Evolutionary conservation across 2,113 vertebrate genomes (phyloP), one percentile per base, ranked within the genome.

Genomic region (Alethe castanea): DNA sequence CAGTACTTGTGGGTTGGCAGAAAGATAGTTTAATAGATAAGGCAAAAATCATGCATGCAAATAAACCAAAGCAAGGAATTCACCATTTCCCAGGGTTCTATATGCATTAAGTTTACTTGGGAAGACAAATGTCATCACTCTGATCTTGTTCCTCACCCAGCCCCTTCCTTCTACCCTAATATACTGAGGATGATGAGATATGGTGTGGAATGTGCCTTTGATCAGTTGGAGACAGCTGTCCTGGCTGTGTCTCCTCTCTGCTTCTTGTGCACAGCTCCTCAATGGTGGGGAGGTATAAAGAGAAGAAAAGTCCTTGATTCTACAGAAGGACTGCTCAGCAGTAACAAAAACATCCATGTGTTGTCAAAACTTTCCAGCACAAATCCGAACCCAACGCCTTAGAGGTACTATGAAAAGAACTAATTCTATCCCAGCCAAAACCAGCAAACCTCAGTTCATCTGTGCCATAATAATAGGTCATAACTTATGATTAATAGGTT

Each of bases 41-140:
- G 53, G 20, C 29, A 76, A 61, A 61, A 62, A 19, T 14, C 8
- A 9, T 14, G 5, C 12, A 3, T 19, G 12, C 22, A 56, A 48
- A 9, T 23, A 42, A 48, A 48, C 20, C 9, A 35, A 54, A 26
- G 4, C 6, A 23, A 48, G 35, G 8, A 56, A 36, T 42, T 56
- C 56, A 19, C 28, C 4, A 5, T 12, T 48, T 69, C 14, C n/a
- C 0, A 0, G 8, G 12, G 14, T 19, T 28, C 25, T 17, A 3
- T 42, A 2, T 33, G 48, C 14, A 5, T 23, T 19, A 56, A 69
- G 5, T 22, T 56, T 42, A 3, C 26, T 36, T 26, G 40, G 35
- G 22, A 62, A 56, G 12, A 35, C 40, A 69, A 48, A 36, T 5
- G 9, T 5, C 0, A 0, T 36, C 25, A 16, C 20, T 67, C 29